Conservation (phyloP, 2,113 vertebrate species). For the Loxodonta africana region DNA sequence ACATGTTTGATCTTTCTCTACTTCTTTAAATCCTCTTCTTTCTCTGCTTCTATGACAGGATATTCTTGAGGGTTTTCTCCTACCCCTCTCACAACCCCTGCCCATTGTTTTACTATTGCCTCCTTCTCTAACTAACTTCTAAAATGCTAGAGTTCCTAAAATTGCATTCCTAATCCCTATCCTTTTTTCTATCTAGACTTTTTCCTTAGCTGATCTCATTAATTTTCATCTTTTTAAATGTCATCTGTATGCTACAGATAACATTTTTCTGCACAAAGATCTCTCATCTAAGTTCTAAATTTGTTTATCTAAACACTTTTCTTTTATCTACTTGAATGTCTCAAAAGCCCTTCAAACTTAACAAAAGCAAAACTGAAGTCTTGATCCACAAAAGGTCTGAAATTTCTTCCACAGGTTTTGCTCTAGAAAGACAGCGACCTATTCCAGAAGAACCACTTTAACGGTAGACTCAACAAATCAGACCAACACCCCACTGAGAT, state of each 20-base stretch:
- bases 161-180: not conserved
- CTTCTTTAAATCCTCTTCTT: conserved; percentile 34
- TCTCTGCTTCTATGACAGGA: not conserved
- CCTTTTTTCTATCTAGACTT: not conserved
- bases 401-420: not conserved
- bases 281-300: conserved; percentile 12
- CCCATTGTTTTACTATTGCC: not conserved
- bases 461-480: not conserved
- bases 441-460: not conserved
- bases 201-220: not conserved
- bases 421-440: not conserved
- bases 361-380: conserved; percentile 33
- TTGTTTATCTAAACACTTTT: conserved; percentile 14
- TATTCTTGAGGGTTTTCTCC: not conserved
- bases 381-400: not conserved
- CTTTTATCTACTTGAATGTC: not conserved
- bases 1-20: conserved; percentile 53
- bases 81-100: not conserved
- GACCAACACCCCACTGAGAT: conserved; percentile 25
- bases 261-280: not conserved
- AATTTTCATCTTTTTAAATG: conserved; percentile 3
- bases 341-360: conserved; percentile 14
- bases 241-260: not conserved
- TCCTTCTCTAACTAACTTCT: not conserved
- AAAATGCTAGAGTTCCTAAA: not conserved